Conservation (phyloP, 2,888 invertebrate genomes). For the Andrena bicolor region DNA sequence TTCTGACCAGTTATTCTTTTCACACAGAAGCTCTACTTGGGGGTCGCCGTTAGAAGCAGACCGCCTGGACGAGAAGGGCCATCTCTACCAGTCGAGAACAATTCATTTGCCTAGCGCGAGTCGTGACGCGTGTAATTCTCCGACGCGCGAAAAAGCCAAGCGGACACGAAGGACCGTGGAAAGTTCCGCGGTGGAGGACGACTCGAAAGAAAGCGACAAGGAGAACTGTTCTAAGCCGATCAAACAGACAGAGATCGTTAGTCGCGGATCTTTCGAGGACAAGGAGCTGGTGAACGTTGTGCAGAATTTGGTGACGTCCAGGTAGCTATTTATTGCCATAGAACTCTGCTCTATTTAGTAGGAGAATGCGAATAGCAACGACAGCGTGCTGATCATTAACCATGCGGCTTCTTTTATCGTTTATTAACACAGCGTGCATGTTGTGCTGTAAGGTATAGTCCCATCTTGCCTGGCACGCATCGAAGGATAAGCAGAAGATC, state of each 20-base stretch:
- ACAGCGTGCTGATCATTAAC: background rate
- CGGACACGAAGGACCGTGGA: background rate
- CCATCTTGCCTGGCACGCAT: constrained; percentile 57
- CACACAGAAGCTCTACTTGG: constrained; percentile 49
- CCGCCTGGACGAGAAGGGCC: constrained; percentile 26
- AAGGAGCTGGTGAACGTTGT: constrained; percentile 65
- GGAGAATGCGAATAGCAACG: no score
- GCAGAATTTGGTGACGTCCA: constrained; percentile 75
- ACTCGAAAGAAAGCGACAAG: background rate
- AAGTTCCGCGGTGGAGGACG: background rate
- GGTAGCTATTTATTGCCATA: constrained; percentile 62
- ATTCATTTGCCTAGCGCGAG: constrained; percentile 1
- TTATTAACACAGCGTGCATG: background rate
- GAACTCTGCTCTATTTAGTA: no score
- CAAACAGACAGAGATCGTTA: background rate
- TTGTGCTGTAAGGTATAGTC: constrained; percentile 70
- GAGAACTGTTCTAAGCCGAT: constrained; percentile 7
- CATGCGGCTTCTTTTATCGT: background rate
- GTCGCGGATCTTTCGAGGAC: constrained; percentile 32
- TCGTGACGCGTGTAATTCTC: background rate
- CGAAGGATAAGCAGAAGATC: constrained; percentile 58
- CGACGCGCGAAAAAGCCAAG: background rate
- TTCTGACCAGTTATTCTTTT: background rate
- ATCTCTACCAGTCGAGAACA: constrained; percentile 3
- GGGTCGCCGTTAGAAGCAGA: constrained; percentile 19